These are phyloP conservation scores for Anthophora plumipes DNA, from an alignment of 2,888 invertebrate genomes.

Conservation along the genomic window DNA sequence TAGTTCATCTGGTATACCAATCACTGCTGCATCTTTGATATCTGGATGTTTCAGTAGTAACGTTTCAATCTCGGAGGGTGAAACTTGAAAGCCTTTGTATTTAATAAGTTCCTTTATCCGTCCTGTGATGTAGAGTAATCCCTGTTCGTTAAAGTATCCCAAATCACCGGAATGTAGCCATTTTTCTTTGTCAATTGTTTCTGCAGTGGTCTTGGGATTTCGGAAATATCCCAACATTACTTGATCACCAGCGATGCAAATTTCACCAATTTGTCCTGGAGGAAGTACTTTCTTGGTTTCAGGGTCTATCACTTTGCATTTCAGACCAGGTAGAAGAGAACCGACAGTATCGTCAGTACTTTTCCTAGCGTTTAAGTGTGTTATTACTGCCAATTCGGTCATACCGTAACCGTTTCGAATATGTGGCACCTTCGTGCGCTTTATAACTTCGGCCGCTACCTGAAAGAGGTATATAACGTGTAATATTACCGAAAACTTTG, in stretches of 20 bases:
- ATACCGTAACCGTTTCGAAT: slow-evolving; percentile 92
- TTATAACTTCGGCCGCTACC: slow-evolving; percentile 68
- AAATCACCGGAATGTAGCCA: slow-evolving; percentile 86
- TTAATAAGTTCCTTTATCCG: slow-evolving; percentile 88
- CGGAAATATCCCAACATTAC: slow-evolving; percentile 86
- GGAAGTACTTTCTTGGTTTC: slow-evolving; percentile 81
- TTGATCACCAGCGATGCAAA: slow-evolving; percentile 85
- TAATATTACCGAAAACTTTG: too few relatives aligned
- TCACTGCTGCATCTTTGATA: slow-evolving; percentile 71
- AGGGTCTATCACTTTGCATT: slow-evolving; percentile 86
- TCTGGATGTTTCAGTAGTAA: slow-evolving; percentile 68
- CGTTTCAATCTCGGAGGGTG: slow-evolving; percentile 82
- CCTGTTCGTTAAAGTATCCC: slow-evolving; percentile 85
- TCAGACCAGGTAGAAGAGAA: slow-evolving; percentile 87
- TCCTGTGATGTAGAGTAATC: slow-evolving; percentile 85
- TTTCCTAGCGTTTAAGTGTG: slow-evolving; percentile 83
- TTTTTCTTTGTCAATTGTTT: slow-evolving; percentile 85
- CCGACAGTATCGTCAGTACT: slow-evolving; percentile 88
- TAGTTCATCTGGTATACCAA: slow-evolving; percentile 76
- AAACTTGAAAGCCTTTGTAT: slow-evolving; percentile 86
- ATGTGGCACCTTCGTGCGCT: slow-evolving; percentile 85
- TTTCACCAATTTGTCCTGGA: slow-evolving; percentile 86
- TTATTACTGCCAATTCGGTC: slow-evolving; percentile 90
- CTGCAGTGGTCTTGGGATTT: slow-evolving; percentile 85
- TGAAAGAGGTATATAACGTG: slow-evolving; percentile 18